phyloP scores from a whole-genome alignment of 2,113 vertebrate species.

The Candoia aspera region DNA sequence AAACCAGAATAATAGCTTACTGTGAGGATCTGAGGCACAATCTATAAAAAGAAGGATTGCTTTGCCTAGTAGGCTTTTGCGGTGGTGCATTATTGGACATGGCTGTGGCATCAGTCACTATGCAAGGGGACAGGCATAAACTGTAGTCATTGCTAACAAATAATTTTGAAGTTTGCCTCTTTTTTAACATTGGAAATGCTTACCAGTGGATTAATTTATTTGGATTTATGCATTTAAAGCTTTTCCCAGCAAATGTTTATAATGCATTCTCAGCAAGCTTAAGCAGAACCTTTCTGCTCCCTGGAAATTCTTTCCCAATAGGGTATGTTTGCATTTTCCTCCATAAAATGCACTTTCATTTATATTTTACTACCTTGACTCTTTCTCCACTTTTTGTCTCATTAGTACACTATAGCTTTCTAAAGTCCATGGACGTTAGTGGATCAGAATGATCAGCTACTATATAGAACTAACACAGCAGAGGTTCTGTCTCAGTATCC shows the following conservation, averaged over 20 bases:
- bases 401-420: background rate
- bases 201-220: background rate
- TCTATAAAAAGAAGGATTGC: background rate
- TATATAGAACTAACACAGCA: background rate
- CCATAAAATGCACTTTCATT: background rate
- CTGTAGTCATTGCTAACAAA: background rate
- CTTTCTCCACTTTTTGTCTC: background rate
- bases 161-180: background rate
- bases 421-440: background rate
- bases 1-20: conserved; percentile 4
- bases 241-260: background rate
- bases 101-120: background rate
- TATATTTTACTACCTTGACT: background rate
- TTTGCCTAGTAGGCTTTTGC: background rate
- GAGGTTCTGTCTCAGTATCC: background rate
- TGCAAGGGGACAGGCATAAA: background rate
- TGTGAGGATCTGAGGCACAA: background rate
- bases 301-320: background rate
- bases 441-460: background rate
- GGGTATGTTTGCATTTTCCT: background rate
- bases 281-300: background rate
- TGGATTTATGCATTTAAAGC: background rate
- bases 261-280: background rate
- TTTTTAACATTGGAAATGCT: background rate
- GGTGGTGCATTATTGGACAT: background rate